Evolutionary conservation across 1,140 invertebrate genomes (phyloP), one percentile per base, ranked within the genome.

Genomic region (Agrilus planipennis): DNA sequence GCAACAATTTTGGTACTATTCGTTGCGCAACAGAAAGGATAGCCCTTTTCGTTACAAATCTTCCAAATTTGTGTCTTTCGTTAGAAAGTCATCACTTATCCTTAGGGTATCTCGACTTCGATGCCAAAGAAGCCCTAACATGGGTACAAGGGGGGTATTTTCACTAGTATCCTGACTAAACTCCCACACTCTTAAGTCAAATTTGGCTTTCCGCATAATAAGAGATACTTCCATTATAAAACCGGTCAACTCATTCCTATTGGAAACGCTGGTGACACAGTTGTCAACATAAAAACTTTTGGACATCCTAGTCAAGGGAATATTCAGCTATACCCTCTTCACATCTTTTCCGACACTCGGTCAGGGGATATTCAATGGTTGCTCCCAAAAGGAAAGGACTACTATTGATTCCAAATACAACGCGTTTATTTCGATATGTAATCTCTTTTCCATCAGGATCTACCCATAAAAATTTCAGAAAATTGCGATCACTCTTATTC

Each of bases 401-500:
- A 11, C 47, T 48, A 0, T 43, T 38, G 1, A 54, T 14, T 1
- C 48, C 48, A 37, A 53, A 53, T 25, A 51, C 49, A 10, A 51
- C 49, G 15, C 51, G 15, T 32, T 34, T 34, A 34, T 53, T 46
- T 12, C 46, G n/a, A 39, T 37, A 48, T 20, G 28, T 39, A 35
- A 22, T 46, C 25, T 16, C 28, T 18, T 21, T 27, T 9, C 40
- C 39, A 18, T 39, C 29, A 35, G 39, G 42, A 35, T 44, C 36
- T 39, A 39, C 43, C 50, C 52, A 60, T 5, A 58, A 23, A 44
- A 58, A 58, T 25, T 51, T 34, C 17, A 57, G 30, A 38, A 35
- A 46, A 18, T 55, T 43, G 29, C 58, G 23, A 35, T 63, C 55
- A 19, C 41, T 39, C 22, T 28, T 9, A 25, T 38, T n/a, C 6